These are phyloP conservation scores for Microcebus lehilahytsara DNA, from an alignment of 2,113 vertebrate species.

Conservation along the genomic window DNA sequence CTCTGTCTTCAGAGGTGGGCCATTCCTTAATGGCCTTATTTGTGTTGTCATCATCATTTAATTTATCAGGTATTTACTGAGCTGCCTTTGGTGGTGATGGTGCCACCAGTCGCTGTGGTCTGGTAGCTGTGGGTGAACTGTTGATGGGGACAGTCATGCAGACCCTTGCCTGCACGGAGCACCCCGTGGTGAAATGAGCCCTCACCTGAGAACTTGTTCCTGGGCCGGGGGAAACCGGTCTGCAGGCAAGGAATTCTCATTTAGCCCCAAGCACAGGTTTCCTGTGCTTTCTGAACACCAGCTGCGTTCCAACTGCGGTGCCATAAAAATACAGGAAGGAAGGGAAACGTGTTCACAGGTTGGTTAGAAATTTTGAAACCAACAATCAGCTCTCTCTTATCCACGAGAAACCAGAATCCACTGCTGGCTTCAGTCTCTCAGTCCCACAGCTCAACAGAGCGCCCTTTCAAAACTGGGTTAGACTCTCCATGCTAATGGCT, in stretches of 20 bases:
- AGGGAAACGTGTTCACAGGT: slow-evolving; percentile 52
- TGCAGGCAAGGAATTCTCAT: not conserved
- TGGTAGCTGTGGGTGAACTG: rapidly evolving
- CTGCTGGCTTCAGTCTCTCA: not conserved
- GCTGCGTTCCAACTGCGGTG: not conserved
- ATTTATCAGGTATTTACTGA: not conserved
- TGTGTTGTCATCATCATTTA: not conserved
- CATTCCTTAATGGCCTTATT: not conserved
- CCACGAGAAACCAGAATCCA: slow-evolving; percentile 27
- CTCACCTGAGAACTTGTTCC: not conserved
- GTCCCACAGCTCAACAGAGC: not conserved
- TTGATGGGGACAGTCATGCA: not conserved
- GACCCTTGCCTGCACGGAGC: not conserved
- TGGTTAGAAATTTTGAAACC: slow-evolving; percentile 56
- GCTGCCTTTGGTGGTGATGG: not conserved
- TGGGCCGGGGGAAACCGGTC: not conserved
- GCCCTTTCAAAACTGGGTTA: slow-evolving; percentile 12
- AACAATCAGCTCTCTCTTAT: slow-evolving; percentile 41
- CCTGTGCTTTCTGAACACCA: not conserved
- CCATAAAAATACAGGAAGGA: slow-evolving; percentile 48
- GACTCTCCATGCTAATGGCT: not conserved
- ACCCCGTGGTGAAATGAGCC: not conserved
- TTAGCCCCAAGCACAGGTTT: not conserved
- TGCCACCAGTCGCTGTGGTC: not conserved
- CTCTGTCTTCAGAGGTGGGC: not conserved